Base-by-base conservation (phyloP, 2,888 invertebrate genomes). In the Archips crataeganus region DNA sequence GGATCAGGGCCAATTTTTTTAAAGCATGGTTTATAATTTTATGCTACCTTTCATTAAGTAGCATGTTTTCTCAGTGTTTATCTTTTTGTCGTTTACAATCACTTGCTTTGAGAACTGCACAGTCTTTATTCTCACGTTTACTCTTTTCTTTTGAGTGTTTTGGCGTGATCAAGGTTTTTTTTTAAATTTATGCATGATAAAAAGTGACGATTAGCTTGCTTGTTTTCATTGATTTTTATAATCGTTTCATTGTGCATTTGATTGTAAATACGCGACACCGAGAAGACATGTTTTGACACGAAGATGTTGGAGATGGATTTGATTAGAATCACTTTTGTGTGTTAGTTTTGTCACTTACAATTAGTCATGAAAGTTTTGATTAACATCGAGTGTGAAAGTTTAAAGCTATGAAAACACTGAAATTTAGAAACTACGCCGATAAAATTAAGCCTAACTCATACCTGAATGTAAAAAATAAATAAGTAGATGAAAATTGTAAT, bases 21-120 rank as follows among this genome's bases (percentile, higher is more conserved):
- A 51, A 73, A 84, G 90, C 90, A 90, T 90, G 89, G 23, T 65
- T 47, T 34, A 57, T 57, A 79, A 32, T 76, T 80, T 80, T 78
- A 80, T n/a, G 36, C 65, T 51, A 36, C 15, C n/a, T n/a, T 62
- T 34, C 11, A 23, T 72, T 57, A 39, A 59, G 23, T 49, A 87
- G 93, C 92, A 93, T 92, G 92, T 91, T 89, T 90, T 90, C 90
- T 90, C 87, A 78, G 80, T 86, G 85, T 84, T 79, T 83, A 82
- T 76, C 63, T 78, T 77, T 81, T 82, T 78, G 78, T 77, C 84
- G 82, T 85, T 84, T 90, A 87, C 86, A 85, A 86, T 85, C 85
- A 87, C 87, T 90, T 83, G 90, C 89, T 90, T 90, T 78, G 70
- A 80, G 80, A 78, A 84, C 85, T 63, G 72, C 62, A 65, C 51